Base-by-base conservation (phyloP, 2,888 invertebrate genomes). In the Oxytorus armatus region DNA sequence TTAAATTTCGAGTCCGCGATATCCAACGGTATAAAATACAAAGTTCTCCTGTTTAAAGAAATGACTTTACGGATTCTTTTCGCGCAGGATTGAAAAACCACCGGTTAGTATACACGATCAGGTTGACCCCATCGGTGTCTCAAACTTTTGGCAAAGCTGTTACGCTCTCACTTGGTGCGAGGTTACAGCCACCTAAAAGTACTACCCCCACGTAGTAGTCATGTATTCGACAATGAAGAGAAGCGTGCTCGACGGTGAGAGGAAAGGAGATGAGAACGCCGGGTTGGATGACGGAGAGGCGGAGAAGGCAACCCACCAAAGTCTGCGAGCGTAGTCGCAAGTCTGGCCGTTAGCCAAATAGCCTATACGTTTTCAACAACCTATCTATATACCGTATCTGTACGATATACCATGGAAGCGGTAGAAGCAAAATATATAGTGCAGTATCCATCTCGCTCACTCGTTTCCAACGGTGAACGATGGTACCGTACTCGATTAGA, bases 261-360 rank as follows among this genome's bases (percentile, higher is more conserved):
- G 25, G 14, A 16, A 4, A 51, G 29, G n/a, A 25, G 18, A 23
- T n/a, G 14, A 55, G 47, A 66, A 65, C 29, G 44, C 36, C 72
- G 49, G 55, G 39, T 16, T 21, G 59, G 36, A 55, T 59, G 70
- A 59, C 53, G 53, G 59, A 47, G 65, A 51, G 57, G 33, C 21
- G 36, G 36, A 72, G 73, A 73, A 77, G 76, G 55, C 72, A 72
- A 61, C 47, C 18, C 57, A 55, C 81, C 61, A 65, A 69, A 75
- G 65, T 72, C 75, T 77, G 75, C 66, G 66, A 79, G 72, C 81
- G 79, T 76, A 75, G 55, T 69, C 23, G 29, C 72, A 83, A 86
- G 86, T 87, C 86, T 89, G 90, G 89, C 86, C 77, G 74, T 59
- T 77, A 55, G 90, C 89, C 90, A 89, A 89, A 89, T 88, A 87